Evolutionary conservation across 2,113 vertebrate species (phyloP).

Genomic region (Picathartes gymnocephalus): DNA sequence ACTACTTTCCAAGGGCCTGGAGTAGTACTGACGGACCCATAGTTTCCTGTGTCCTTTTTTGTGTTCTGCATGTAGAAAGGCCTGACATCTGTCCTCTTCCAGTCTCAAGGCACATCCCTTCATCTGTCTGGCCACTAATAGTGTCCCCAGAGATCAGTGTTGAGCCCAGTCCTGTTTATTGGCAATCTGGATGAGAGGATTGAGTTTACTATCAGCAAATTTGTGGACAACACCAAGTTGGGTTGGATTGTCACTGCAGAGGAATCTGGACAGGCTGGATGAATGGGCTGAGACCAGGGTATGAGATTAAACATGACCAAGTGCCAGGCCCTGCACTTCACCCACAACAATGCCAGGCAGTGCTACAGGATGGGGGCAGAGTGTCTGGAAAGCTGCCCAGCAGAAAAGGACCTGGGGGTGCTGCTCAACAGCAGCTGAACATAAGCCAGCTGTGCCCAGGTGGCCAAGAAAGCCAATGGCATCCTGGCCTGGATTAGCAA

Average conservation of each 20-base stretch:
- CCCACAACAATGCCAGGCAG: not conserved
- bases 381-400: not conserved
- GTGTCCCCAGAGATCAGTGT: not conserved
- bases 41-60: not conserved
- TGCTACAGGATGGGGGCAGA: rapidly evolving
- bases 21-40: not conserved
- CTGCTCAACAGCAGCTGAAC: not conserved
- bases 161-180: not conserved
- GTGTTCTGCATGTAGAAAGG: not conserved
- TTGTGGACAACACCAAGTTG: rapidly evolving
- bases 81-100: not conserved
- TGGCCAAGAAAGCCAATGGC: not conserved
- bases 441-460: not conserved
- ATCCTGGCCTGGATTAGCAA: not conserved
- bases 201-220: not conserved
- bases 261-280: not conserved
- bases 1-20: not conserved
- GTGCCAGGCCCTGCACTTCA: not conserved
- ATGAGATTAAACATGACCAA: not conserved
- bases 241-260: not conserved
- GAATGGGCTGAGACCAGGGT: not conserved
- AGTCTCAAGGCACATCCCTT: not conserved
- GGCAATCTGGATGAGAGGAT: not conserved
- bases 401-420: not conserved
- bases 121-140: not conserved